phyloP scores from a whole-genome alignment of 2,797 vertebrate genomes.

The Sphenopsis melanotis region DNA sequence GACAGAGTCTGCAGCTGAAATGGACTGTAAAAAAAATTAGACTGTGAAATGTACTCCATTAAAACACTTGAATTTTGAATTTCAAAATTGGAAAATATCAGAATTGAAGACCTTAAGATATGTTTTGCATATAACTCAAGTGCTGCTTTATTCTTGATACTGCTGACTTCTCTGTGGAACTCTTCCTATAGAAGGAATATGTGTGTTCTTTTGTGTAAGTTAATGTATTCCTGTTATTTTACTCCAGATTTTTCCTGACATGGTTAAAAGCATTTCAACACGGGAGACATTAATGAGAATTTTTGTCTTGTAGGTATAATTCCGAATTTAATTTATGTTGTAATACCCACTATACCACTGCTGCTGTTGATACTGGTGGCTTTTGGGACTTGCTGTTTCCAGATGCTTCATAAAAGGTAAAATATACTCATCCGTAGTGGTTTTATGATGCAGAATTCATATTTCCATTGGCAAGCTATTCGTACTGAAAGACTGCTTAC shows the following conservation, averaged over 20 bases:
- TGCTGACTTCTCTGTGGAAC: not conserved
- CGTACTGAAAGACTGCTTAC: conserved; percentile 1
- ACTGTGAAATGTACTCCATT: not conserved
- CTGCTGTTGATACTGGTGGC: conserved; percentile 93
- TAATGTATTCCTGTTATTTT: not conserved
- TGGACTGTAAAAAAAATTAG: not conserved
- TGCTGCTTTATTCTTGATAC: not conserved
- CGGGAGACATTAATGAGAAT: not conserved
- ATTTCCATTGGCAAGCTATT: conserved; percentile 27
- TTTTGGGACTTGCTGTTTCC: conserved; percentile 92
- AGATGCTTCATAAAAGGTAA: conserved; percentile 90
- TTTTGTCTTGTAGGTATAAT: conserved; percentile 82
- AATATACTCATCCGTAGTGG: not conserved
- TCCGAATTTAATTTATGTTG: conserved; percentile 88
- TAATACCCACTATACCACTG: conserved; percentile 93
- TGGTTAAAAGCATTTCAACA: not conserved
- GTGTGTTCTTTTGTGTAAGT: not conserved
- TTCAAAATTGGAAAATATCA: not conserved
- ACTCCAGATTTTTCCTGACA: not conserved
- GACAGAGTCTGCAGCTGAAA: not conserved
- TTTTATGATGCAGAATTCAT: not conserved
- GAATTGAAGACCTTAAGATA: not conserved
- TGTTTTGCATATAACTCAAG: not conserved
- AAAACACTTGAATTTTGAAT: not conserved
- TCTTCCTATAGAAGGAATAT: not conserved